Conservation (phyloP, 2,113 vertebrate genomes). For the Trogon melanurus region DNA sequence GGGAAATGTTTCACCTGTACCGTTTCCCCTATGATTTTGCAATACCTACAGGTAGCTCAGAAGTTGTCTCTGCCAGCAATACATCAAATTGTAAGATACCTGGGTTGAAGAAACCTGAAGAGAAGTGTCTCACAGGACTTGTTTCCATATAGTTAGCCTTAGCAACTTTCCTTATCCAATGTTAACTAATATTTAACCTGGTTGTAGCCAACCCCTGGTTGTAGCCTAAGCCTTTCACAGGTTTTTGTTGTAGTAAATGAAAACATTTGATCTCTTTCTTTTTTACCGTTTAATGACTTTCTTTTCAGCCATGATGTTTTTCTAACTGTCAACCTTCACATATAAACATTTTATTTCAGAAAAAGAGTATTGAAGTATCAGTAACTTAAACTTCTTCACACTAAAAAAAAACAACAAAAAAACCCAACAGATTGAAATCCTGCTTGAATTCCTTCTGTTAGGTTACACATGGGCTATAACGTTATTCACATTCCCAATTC, state of each 20-base stretch:
- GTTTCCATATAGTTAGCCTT: neutral
- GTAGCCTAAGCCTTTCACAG: neutral
- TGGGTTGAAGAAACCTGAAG: neutral
- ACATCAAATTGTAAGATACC: neutral
- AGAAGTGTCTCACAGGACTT: neutral
- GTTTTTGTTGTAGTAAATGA: neutral
- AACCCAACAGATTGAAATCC: neutral
- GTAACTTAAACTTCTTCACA: neutral
- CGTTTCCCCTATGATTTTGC: neutral
- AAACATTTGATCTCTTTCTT: neutral
- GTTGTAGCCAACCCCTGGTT: neutral
- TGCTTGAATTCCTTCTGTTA: neutral
- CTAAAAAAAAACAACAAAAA: neutral
- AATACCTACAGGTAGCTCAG: neutral
- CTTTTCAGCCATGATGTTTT: neutral
- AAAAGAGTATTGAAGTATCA: neutral
- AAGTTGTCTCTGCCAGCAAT: neutral
- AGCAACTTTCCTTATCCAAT: neutral
- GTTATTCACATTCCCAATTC: neutral
- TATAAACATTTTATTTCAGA: neutral
- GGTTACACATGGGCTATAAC: neutral
- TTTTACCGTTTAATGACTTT: neutral
- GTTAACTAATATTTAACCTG: slow-evolving; percentile 6
- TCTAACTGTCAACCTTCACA: neutral
- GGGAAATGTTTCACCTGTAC: neutral